Percentiles rank a stretch among this genome's conserved stretches.
Conservation (phyloP, 2,888 invertebrate genomes). For the Trissoscelio sp. region DNA sequence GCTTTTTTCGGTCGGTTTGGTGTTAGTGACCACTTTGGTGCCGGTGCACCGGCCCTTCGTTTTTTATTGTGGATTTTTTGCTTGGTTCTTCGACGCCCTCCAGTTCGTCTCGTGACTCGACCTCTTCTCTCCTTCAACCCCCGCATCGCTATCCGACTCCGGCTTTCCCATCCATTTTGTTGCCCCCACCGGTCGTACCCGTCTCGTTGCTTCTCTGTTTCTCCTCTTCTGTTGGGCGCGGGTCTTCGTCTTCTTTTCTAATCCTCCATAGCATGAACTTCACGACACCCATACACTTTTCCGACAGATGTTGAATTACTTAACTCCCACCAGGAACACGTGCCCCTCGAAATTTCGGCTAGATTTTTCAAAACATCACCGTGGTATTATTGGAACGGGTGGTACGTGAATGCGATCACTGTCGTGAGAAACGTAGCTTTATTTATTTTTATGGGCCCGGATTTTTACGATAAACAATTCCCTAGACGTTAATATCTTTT, state of each 20-base stretch:
- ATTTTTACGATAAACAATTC: background rate
- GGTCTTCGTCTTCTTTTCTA: slow-evolving; percentile 49
- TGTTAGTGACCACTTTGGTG: slow-evolving; percentile 68
- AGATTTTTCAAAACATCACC: slow-evolving; percentile 47
- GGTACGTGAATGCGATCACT: background rate
- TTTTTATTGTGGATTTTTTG: slow-evolving; percentile 73
- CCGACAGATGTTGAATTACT: slow-evolving; percentile 70
- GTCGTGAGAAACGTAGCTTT: slow-evolving; percentile 18
- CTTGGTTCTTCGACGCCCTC: slow-evolving; percentile 74
- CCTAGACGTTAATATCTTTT: background rate
- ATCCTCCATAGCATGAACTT: slow-evolving; percentile 56
- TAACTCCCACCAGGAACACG: slow-evolving; percentile 53
- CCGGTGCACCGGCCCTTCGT: slow-evolving; percentile 71
- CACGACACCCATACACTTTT: slow-evolving; percentile 64
- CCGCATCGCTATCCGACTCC: slow-evolving; percentile 68
- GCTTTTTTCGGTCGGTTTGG: slow-evolving; percentile 75
- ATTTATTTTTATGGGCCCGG: slow-evolving; percentile 1
- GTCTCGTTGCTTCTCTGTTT: slow-evolving; percentile 32
- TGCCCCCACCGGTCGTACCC: slow-evolving; percentile 56
- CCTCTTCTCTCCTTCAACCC: slow-evolving; percentile 69
- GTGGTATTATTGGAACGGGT: slow-evolving; percentile 14
- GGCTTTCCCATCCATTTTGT: slow-evolving; percentile 70
- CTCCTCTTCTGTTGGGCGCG: slow-evolving; percentile 23
- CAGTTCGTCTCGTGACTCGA: slow-evolving; percentile 68
- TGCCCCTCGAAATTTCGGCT: slow-evolving; percentile 42